Evolutionary conservation across 2,888 invertebrate genomes (phyloP).

Genomic region (Lysandra bellargus): DNA sequence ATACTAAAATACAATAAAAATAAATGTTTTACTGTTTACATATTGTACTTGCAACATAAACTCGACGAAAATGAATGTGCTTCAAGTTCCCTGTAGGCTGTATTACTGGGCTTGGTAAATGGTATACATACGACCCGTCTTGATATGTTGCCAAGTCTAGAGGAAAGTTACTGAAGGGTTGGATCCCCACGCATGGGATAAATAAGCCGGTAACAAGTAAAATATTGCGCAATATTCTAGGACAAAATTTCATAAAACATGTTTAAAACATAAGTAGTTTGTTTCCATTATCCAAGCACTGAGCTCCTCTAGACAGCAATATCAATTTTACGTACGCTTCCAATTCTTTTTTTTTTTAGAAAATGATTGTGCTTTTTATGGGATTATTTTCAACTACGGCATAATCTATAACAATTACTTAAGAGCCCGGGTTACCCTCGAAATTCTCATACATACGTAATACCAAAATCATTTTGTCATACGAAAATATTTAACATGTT

Average conservation of each 20-base stretch:
- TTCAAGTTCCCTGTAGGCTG: background rate
- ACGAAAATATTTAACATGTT: too few species aligned
- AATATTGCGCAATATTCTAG: background rate
- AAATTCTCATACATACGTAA: too few species aligned
- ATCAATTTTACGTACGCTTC: background rate
- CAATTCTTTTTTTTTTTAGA: background rate
- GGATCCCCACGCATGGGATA: background rate
- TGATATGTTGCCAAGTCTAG: conserved; percentile 17
- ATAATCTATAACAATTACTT: too few species aligned
- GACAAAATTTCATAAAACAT: background rate
- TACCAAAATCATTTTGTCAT: too few species aligned
- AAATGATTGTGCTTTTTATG: too few species aligned
- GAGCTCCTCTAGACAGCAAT: background rate
- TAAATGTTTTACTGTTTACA: background rate
- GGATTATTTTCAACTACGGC: too few species aligned
- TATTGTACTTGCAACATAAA: background rate
- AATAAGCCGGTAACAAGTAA: background rate
- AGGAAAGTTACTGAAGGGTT: background rate
- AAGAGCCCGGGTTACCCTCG: too few species aligned
- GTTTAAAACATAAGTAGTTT: background rate
- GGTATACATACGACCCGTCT: background rate
- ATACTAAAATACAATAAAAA: background rate
- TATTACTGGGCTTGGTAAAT: background rate
- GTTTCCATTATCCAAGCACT: background rate
- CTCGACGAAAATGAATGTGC: background rate